Percentiles rank a stretch among this genome's conserved stretches.
These are phyloP conservation scores for Brachionus paranguensis DNA, from an alignment of 1,140 invertebrate genomes.

Conservation along the genomic window DNA sequence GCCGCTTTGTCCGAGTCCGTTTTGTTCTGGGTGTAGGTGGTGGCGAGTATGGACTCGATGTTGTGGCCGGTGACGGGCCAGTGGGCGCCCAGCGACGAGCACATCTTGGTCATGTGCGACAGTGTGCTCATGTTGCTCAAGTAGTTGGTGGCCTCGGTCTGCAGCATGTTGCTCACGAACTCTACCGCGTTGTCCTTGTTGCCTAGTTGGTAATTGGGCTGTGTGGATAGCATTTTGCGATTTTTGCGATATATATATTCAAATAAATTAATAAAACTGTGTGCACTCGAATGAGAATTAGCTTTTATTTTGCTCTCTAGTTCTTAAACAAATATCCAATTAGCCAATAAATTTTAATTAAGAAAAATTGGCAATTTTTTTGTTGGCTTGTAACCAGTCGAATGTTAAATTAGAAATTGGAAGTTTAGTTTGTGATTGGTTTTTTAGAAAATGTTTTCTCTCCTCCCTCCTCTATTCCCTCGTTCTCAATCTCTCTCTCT, in stretches of 20 bases:
- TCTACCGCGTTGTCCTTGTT: not conserved
- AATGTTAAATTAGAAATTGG: not conserved
- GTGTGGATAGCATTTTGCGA: constrained; percentile 1
- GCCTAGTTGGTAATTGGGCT: not conserved
- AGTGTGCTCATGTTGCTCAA: not conserved
- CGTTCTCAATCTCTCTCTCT: not conserved
- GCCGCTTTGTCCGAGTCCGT: not conserved
- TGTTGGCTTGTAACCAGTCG: not conserved
- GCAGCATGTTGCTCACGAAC: constrained; percentile 19
- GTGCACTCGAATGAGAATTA: constrained; percentile 18
- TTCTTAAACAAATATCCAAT: not conserved
- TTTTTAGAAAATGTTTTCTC: not conserved
- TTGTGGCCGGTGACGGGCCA: constrained; percentile 22
- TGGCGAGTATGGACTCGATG: constrained; percentile 28
- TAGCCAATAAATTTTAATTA: constrained; percentile 25
- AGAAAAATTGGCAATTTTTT: not conserved
- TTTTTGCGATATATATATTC: not conserved
- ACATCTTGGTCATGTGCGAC: constrained; percentile 22
- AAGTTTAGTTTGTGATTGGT: not conserved
- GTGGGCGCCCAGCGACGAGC: constrained; percentile 27
- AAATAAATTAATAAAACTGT: not conserved
- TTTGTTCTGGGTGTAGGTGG: not conserved
- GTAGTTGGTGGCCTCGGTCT: constrained; percentile 12
- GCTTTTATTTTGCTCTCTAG: not conserved
- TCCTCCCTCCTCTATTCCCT: not conserved